Base-by-base conservation (phyloP, 2,888 invertebrate genomes). In the Caradrina clavipalpis region DNA sequence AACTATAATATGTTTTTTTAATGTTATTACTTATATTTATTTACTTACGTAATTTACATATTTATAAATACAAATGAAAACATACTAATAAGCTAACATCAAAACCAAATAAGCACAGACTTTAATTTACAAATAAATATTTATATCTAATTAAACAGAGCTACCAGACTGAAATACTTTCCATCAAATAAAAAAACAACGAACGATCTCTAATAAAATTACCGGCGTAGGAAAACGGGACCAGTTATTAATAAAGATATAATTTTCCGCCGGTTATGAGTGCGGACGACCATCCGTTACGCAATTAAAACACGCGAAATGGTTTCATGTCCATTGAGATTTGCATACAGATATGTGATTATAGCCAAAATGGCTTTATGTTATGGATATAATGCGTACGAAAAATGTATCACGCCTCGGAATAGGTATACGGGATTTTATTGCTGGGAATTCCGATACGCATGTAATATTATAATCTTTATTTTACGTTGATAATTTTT, bases 301-400 rank as follows among this genome's bases (percentile, higher is more conserved):
- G 90, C 92, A 93, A 93, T 94, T 93, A 93, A 92, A 91, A 85
- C 90, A 85, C 85, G 86, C 86, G 88, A 86, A 90, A 92, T 89
- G 90, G 88, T 82, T 86, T 78, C 82, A 65, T 87, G 89, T 91
- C 92, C 92, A 90, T 90, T 88, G 92, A 93, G 93, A 94, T 94
- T 94, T 93, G 94, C 94, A 94, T 94, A 92, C 89, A 92, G 91
- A 94, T 92, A 90, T 90, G 89, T 89, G 90, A 92, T 94, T 93
- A 92, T 91, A 88, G 87, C 85, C 82, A 89, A 87, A 89, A 90
- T 83, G 89, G 88, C 82, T 88, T 87, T 86, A 88, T 86, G 81
- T 87, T 80, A 78, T 76, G 76, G 72, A 70, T 78, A 77, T 81
- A 81, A 84, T 79, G 82, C 72, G 79, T 71, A 77, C 65, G 76